A percentile compares a stretch with the other conserved stretches of the same genome.
These are phyloP conservation scores for Dissostichus mawsoni DNA, from an alignment of 2,113 vertebrate species.

Conservation along the genomic window DNA sequence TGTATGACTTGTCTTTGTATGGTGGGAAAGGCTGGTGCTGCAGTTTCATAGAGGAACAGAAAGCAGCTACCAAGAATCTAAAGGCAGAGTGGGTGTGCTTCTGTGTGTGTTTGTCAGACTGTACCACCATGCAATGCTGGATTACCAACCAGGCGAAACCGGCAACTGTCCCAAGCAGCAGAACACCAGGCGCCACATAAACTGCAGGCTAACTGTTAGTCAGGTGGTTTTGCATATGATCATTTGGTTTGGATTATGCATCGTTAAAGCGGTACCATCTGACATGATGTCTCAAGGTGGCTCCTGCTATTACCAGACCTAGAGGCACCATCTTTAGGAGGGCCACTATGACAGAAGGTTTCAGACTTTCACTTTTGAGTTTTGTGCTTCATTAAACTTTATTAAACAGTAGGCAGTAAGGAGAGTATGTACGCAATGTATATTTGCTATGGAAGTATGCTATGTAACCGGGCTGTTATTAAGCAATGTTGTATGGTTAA, in stretches of 20 bases:
- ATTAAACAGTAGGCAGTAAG: background rate
- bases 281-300: slow-evolving; percentile 12
- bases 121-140: background rate
- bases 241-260: slow-evolving; percentile 4
- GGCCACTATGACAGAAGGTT: background rate
- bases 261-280: background rate
- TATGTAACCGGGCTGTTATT: too few relatives aligned
- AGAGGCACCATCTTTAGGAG: background rate
- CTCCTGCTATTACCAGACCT: slow-evolving; percentile 2
- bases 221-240: slow-evolving; percentile 16
- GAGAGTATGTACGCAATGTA: too few relatives aligned
- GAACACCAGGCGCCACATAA: slow-evolving; percentile 6
- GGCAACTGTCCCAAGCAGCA: background rate
- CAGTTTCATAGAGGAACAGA: slow-evolving; percentile 65
- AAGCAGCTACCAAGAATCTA: slow-evolving; percentile 45
- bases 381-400: background rate
- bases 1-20: slow-evolving; percentile 75
- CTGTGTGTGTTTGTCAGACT: slow-evolving; percentile 20
- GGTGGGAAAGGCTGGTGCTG: slow-evolving; percentile 70
- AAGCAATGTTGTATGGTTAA: too few relatives aligned
- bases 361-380: background rate
- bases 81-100: slow-evolving; percentile 30
- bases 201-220: background rate
- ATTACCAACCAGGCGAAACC: slow-evolving; percentile 1
- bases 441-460: too few relatives aligned